These are phyloP conservation scores for Panurus biarmicus DNA, from an alignment of 2,113 vertebrate species.

Conservation along the genomic window DNA sequence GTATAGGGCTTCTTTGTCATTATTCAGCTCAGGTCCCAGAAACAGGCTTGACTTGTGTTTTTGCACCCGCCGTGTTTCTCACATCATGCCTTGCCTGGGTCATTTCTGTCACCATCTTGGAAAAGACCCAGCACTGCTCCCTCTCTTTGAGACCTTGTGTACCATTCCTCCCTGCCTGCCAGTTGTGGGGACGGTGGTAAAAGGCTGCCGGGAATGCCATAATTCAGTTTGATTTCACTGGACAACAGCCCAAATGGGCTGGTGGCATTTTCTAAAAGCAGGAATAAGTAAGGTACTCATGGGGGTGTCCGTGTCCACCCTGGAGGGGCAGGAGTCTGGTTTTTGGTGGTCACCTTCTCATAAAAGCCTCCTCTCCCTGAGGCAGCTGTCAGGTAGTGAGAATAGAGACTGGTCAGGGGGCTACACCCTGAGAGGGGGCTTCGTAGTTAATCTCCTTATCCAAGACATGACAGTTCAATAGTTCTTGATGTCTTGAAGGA, in stretches of 20 bases:
- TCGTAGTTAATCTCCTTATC: neutral
- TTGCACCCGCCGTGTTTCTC: accelerated
- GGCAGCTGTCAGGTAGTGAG: neutral
- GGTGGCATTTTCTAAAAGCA: neutral
- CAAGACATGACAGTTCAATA: neutral
- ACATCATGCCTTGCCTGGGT: neutral
- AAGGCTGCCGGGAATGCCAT: neutral
- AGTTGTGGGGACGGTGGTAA: accelerated
- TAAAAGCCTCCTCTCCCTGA: neutral
- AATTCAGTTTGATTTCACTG: neutral
- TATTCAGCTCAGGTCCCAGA: neutral
- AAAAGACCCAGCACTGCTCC: neutral
- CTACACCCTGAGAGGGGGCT: neutral
- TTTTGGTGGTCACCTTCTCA: neutral
- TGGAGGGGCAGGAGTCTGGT: neutral
- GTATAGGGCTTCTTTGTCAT: neutral
- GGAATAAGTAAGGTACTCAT: neutral
- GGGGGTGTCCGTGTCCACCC: accelerated
- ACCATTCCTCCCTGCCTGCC: neutral
- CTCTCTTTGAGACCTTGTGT: neutral
- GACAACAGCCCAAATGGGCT: accelerated
- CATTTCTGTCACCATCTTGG: neutral
- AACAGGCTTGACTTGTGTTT: neutral
- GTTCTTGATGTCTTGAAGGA: neutral
- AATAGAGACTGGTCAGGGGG: accelerated